Base-by-base conservation (phyloP, 2,888 invertebrate genomes). In the Sisyra terminalis region DNA sequence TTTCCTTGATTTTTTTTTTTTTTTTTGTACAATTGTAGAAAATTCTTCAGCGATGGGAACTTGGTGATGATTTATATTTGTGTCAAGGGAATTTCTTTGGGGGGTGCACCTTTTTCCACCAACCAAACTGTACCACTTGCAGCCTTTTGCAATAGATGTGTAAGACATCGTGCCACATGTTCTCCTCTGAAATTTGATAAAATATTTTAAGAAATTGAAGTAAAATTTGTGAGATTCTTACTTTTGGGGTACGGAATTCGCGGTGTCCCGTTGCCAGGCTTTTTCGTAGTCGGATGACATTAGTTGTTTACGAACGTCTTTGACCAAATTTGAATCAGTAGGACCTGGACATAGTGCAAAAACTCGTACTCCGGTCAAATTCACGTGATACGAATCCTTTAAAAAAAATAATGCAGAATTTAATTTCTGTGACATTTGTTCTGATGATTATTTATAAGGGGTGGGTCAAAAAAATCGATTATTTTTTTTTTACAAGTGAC, bases 331-430 rank as follows among this genome's bases (percentile, higher is more conserved):
- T 1, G 74, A 73, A 53, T 78, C 75, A 1, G 80, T 78, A 8
- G 76, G 71, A 4, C 76, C 73, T 1, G 81, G 78, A 53, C 82
- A 82, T 35, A 81, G 60, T 35, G 77, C 75, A 57, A 82, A 68
- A 37, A 80, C 79, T 49, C 75, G 65, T 9, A 82, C 77, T 0
- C 81, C 81, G 2, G 80, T 81, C 50, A 77, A 55, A 50, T 73
- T 75, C 43, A 76, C 75, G 58, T 83, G 82, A 57, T 79, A 81
- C 50, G 75, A 71, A 56, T 82, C 79, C 78, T 78, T n/a, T n/a
- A n/a, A n/a, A n/a, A n/a, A n/a, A n/a, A n/a, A n/a, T n/a, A n/a
- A n/a, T n/a, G n/a, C n/a, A n/a, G n/a, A n/a, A n/a, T n/a, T n/a
- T n/a, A n/a, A n/a, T n/a, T n/a, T n/a, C n/a, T n/a, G n/a, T n/a